Percentiles rank a stretch among this genome's conserved stretches.
phyloP scores from a whole-genome alignment of 2,113 vertebrate genomes.

The Electrona antarctica region DNA sequence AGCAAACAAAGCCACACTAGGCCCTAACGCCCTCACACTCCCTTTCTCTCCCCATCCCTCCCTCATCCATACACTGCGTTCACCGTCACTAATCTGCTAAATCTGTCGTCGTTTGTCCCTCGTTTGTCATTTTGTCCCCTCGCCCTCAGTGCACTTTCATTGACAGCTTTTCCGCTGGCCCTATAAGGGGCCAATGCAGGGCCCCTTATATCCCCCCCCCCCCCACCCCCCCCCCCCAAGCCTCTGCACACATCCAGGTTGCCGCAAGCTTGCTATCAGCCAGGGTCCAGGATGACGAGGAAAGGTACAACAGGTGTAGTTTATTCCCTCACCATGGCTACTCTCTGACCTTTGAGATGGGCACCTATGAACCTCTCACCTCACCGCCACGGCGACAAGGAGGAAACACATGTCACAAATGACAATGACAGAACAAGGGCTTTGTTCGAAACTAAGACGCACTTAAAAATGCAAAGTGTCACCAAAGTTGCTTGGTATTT shows the following conservation, averaged over 20 bases:
- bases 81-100: conserved; percentile 45
- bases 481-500: neutral
- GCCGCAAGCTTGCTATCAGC: neutral
- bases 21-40: conserved; percentile 24
- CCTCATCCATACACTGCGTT: conserved; percentile 14
- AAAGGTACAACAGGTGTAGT: neutral
- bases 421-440: neutral
- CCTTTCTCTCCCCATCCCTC: neutral
- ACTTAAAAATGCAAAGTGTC: too few relatives aligned
- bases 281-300: neutral
- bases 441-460: too few relatives aligned
- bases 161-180: conserved; percentile 4
- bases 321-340: neutral
- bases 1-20: conserved; percentile 48
- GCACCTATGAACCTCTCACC: neutral
- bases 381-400: too few relatives aligned
- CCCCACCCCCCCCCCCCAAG: too few relatives aligned
- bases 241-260: neutral
- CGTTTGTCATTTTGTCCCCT: neutral
- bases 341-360: neutral
- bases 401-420: neutral
- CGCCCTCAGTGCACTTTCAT: conserved; percentile 22
- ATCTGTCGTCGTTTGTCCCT: conserved; percentile 22
- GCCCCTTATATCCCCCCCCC: too few relatives aligned
- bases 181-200: too few relatives aligned